phyloP scores from a whole-genome alignment of 1,140 invertebrate species.

The Microplitis mediator region DNA sequence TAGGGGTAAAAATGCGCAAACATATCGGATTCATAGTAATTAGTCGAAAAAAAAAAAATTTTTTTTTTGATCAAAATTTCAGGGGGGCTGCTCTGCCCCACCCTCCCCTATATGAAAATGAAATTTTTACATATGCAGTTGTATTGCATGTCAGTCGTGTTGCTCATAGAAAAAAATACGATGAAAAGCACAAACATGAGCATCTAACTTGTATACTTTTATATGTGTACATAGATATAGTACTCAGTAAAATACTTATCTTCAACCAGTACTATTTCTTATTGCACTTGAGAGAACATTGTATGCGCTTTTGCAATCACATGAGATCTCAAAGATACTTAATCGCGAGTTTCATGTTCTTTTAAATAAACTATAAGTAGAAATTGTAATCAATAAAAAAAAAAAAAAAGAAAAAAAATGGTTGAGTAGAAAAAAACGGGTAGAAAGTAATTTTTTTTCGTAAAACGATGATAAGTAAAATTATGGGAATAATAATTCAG shows the following conservation, averaged over 20 bases:
- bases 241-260: too few relatives aligned
- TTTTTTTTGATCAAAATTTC: too few relatives aligned
- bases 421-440: background rate
- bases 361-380: background rate
- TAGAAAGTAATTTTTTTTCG: background rate
- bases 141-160: conserved; percentile 19
- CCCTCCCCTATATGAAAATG: too few relatives aligned
- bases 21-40: too few relatives aligned
- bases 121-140: conserved; percentile 42
- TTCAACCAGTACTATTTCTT: too few relatives aligned
- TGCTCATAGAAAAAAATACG: conserved; percentile 6
- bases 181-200: background rate
- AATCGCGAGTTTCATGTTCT: background rate
- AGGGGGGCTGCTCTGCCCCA: too few relatives aligned
- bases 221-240: too few relatives aligned
- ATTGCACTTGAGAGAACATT: background rate
- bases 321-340: conserved; percentile 3
- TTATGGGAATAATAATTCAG: background rate
- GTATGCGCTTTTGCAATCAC: background rate
- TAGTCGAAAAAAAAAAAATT: too few relatives aligned
- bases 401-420: too few relatives aligned
- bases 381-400: background rate
- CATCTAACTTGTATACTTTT: background rate
- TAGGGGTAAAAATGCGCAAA: too few relatives aligned
- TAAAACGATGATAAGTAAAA: background rate